Evolutionary conservation across 92 coral and sea anemone genomes (phyloP), one percentile per base, ranked within the genome.

Genomic region (Isaurus tuberculatus): DNA sequence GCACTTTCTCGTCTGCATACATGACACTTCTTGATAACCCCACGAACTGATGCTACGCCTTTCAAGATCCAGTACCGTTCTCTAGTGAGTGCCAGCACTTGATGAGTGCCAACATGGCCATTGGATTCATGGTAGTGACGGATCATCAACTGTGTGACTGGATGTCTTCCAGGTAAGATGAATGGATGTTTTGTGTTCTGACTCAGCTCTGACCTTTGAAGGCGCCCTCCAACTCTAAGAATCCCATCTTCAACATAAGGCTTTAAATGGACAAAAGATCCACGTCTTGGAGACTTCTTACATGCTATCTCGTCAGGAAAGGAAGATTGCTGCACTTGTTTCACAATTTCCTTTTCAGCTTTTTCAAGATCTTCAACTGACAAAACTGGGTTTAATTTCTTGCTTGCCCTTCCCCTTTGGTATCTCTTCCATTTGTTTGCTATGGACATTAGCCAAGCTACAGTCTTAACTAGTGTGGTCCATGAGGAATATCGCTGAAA

Each of bases 81-180:
- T 17, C 91, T 83, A n/a, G 75, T 88, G 37, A 29, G 68, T 19
- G 87, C 87, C 65, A 88, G 79, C 9, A 78, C 42, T 88, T 88
- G 91, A 49, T 88, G 84, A 17, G 83, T 69, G 60, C 88, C 91
- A 33, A 75, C 91, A 74, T 87, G 90, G 34, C 90, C 90, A 34
- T 83, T 73, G 43, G 79, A 36, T 37, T 30, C 74, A 63, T 88
- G 89, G 81, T 84, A 77, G 53, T 88, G 82, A 77, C 72, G 86
- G 53, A 84, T 84, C 63, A 84, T 79, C 91, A 75, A 53, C 65
- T 84, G 55, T 44, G 89, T 69, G 58, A 88, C 91, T 23, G 49
- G 86, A 73, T 88, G 88, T 70, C 86, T 78, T 78, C 83, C 88
- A n/a, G 86, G 89, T 22, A 79, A 60, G 63, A 89, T 71, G 79